Conservation (phyloP, 2,113 vertebrate species). For the Nesospiza acunhae region DNA sequence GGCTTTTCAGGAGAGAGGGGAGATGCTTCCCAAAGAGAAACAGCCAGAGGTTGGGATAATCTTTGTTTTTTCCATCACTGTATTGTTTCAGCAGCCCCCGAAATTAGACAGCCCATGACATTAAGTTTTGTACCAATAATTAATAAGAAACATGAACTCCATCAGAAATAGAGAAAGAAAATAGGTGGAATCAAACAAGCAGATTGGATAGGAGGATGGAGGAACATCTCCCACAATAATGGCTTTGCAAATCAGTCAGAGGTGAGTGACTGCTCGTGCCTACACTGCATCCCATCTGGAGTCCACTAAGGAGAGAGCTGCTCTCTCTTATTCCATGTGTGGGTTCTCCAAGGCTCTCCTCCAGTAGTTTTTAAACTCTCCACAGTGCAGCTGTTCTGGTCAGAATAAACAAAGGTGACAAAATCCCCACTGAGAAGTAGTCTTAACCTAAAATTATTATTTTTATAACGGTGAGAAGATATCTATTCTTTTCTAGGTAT, state of each 20-base stretch:
- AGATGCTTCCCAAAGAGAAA: background rate
- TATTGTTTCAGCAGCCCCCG: background rate
- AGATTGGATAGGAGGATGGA: background rate
- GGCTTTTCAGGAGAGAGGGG: background rate
- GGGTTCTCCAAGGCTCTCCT: background rate
- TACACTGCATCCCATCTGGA: background rate
- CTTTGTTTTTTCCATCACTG: background rate
- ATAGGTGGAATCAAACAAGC: background rate
- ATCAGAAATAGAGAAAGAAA: background rate
- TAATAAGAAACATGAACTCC: background rate
- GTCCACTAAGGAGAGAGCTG: background rate
- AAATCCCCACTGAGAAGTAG: background rate
- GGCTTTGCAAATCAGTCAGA: background rate
- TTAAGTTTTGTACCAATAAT: background rate
- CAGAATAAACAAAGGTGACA: background rate
- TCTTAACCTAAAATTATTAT: background rate
- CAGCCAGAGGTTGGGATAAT: background rate
- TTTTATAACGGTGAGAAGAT: background rate
- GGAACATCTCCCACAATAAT: background rate
- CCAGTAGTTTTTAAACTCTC: background rate
- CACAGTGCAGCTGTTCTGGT: background rate
- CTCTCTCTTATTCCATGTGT: background rate
- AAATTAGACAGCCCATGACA: background rate
- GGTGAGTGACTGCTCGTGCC: background rate
- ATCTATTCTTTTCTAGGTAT: background rate